Conservation (phyloP, 2,888 invertebrate genomes). For the Hirtodrosophila confusa region DNA sequence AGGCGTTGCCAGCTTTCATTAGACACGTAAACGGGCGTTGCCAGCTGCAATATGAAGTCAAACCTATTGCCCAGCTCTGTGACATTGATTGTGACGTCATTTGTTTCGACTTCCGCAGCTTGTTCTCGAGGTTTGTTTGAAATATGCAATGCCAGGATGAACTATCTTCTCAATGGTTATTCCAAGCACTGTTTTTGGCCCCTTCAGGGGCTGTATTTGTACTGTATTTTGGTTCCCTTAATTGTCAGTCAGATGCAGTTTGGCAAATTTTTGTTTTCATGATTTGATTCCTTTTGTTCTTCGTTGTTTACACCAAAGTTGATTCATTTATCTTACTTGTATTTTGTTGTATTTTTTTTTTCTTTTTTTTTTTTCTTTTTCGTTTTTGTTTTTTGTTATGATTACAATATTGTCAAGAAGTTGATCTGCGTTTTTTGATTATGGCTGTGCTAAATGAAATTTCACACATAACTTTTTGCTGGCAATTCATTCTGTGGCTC, state of each 20-base stretch:
- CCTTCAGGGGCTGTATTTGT: not conserved
- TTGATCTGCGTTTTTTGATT: conserved; percentile 97
- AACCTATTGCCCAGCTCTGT: not conserved
- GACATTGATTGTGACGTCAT: not conserved
- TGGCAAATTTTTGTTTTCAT: conserved; percentile 7
- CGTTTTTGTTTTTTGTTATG: conserved; percentile 37
- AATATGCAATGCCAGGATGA: not conserved
- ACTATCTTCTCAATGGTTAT: conserved; percentile 6
- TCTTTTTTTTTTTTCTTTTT: conserved; percentile 48
- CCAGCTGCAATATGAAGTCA: conserved; percentile 10
- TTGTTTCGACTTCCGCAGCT: conserved; percentile 3
- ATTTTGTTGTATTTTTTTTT: conserved; percentile 36
- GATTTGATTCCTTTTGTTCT: conserved; percentile 13
- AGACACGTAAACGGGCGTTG: conserved; percentile 18
- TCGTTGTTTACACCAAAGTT: conserved; percentile 13
- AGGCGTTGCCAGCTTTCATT: conserved; percentile 50
- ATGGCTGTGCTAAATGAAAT: conserved; percentile 88
- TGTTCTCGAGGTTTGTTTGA: conserved; percentile 11
- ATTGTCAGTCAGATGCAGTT: conserved; percentile 10
- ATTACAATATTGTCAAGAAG: conserved; percentile 89
- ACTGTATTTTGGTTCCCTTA: conserved; percentile 6
- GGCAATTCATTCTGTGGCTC: conserved; percentile 34
- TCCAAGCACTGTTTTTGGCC: not conserved
- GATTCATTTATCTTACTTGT: conserved; percentile 3
- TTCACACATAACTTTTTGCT: conserved; percentile 60